These are phyloP conservation scores for Ctenicera cuprea DNA, from an alignment of 2,888 invertebrate species.

Conservation along the genomic window DNA sequence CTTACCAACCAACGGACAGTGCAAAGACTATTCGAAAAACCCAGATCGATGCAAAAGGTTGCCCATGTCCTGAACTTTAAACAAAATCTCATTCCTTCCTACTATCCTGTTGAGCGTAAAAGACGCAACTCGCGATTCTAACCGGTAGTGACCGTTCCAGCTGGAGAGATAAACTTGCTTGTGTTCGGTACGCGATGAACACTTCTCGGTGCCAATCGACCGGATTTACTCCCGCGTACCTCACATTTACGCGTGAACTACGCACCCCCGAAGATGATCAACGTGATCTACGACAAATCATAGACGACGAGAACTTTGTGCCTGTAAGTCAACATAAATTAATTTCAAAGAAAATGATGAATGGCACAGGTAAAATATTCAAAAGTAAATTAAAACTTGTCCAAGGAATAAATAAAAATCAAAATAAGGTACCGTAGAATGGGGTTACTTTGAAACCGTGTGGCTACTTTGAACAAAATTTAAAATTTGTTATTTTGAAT, in stretches of 20 bases:
- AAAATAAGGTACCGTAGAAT: too few relatives aligned
- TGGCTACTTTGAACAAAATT: too few relatives aligned
- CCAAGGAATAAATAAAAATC: too few relatives aligned
- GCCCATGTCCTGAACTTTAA: background rate
- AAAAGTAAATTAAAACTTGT: too few relatives aligned
- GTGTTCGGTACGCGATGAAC: constrained; percentile 62
- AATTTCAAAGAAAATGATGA: too few relatives aligned
- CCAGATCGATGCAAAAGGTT: background rate
- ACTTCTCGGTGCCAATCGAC: constrained; percentile 55
- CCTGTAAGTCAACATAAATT: too few relatives aligned
- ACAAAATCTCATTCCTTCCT: background rate
- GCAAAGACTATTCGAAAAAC: too few relatives aligned
- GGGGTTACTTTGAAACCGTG: too few relatives aligned
- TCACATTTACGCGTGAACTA: constrained; percentile 62
- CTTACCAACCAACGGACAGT: too few relatives aligned
- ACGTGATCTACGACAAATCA: background rate
- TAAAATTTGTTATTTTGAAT: too few relatives aligned
- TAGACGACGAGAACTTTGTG: background rate
- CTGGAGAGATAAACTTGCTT: constrained; percentile 53
- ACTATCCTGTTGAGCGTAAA: constrained; percentile 56
- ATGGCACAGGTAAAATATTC: too few relatives aligned
- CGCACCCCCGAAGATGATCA: constrained; percentile 51
- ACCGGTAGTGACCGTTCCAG: background rate
- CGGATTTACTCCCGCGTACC: constrained; percentile 36
- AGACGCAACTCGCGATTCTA: background rate